Conservation (phyloP, 2,797 vertebrate genomes). For the Melanotaenia boesemani region DNA sequence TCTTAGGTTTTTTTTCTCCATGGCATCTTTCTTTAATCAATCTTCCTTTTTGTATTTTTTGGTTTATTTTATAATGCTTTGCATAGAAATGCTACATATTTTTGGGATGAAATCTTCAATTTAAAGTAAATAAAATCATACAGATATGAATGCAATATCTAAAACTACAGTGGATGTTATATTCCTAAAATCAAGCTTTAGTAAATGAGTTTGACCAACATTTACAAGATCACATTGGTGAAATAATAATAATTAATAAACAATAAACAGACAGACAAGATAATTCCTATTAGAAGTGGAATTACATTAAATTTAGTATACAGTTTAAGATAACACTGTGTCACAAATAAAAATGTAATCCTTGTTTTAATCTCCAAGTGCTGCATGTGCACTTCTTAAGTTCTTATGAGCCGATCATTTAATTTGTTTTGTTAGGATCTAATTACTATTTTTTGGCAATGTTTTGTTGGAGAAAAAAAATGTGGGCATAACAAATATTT, state of each 20-base stretch:
- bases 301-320: background rate
- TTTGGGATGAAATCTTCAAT: no score
- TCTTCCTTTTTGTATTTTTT: no score
- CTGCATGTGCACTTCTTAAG: background rate
- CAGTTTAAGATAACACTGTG: no score
- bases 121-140: no score
- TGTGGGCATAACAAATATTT: slow-evolving; percentile 70
- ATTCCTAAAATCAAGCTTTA: no score
- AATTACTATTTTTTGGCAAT: slow-evolving; percentile 25
- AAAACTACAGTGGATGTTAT: background rate
- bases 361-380: slow-evolving; percentile 15
- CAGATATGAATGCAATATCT: background rate
- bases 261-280: background rate
- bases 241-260: background rate
- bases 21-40: no score
- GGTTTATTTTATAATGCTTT: no score
- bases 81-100: no score
- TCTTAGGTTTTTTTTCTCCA: no score
- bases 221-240: background rate
- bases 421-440: slow-evolving; percentile 30
- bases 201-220: background rate
- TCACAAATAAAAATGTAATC: background rate
- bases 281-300: background rate
- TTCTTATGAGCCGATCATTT: background rate
- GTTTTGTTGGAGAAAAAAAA: slow-evolving; percentile 27